A percentile compares a stretch with the other conserved stretches of the same genome.
Evolutionary conservation across 2,888 invertebrate genomes (phyloP).

Genomic region (Diaprepes abbreviatus): DNA sequence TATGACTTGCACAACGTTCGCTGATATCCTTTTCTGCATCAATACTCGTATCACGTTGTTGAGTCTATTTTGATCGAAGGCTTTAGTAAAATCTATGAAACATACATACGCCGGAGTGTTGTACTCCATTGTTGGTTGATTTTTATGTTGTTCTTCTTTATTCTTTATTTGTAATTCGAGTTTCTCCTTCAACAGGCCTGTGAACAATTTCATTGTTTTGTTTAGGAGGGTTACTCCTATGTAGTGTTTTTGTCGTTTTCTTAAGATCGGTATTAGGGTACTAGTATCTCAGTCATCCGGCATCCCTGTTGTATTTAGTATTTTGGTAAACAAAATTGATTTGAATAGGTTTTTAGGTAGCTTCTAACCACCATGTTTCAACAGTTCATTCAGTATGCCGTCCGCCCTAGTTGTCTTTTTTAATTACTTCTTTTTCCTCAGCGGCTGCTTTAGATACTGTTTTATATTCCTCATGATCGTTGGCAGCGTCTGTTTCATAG

Average conservation of each 20-base stretch:
- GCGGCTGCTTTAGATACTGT: too few relatives aligned
- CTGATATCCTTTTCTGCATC: neutral
- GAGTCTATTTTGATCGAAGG: neutral
- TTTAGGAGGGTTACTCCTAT: conserved; percentile 22
- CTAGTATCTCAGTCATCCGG: neutral
- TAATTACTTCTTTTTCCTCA: too few relatives aligned
- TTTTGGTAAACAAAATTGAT: too few relatives aligned
- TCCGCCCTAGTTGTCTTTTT: too few relatives aligned
- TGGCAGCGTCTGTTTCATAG: too few relatives aligned
- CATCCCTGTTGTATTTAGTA: neutral
- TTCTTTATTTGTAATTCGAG: conserved; percentile 17
- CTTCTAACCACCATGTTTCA: too few relatives aligned
- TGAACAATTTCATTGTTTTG: conserved; percentile 13
- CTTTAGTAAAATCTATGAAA: conserved; percentile 17
- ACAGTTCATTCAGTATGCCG: too few relatives aligned
- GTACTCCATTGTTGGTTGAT: neutral
- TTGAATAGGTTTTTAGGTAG: too few relatives aligned
- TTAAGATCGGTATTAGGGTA: too few relatives aligned
- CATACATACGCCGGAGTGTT: conserved; percentile 2
- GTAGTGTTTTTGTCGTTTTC: neutral
- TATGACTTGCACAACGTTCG: neutral
- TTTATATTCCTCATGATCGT: too few relatives aligned
- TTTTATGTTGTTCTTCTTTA: conserved; percentile 6
- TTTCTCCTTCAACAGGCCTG: conserved; percentile 22
- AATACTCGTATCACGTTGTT: neutral